These are phyloP conservation scores for Agonopterix arenella DNA, from an alignment of 2,888 invertebrate genomes.

Conservation along the genomic window DNA sequence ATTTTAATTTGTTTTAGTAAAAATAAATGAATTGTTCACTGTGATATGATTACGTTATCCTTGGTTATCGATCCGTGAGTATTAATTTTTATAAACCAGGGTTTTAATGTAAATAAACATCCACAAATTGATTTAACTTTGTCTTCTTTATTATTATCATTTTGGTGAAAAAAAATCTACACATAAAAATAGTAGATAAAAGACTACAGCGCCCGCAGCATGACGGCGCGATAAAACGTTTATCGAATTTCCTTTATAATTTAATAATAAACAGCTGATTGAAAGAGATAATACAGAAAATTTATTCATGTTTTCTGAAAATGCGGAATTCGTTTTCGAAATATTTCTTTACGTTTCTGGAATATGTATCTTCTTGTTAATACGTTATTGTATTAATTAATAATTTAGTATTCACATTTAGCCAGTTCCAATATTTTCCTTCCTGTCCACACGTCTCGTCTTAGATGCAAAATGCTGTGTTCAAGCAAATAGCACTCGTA, in stretches of 20 bases:
- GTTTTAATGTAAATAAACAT: conserved; percentile 52
- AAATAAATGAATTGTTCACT: conserved; percentile 52
- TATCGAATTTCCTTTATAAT: too few relatives aligned
- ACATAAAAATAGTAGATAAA: too few relatives aligned
- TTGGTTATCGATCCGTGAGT: conserved; percentile 25
- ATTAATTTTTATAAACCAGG: conserved; percentile 35
- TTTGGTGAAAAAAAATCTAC: not conserved
- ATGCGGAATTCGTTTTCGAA: not conserved
- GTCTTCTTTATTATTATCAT: conserved; percentile 18
- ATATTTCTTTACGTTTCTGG: not conserved
- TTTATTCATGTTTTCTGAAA: too few relatives aligned
- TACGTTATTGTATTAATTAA: not conserved
- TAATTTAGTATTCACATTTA: conserved; percentile 1
- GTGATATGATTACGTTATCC: conserved; percentile 62
- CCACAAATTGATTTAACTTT: conserved; percentile 37
- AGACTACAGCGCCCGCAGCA: too few relatives aligned
- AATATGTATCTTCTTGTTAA: too few relatives aligned
- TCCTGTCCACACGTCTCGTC: conserved; percentile 42
- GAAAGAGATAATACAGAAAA: too few relatives aligned
- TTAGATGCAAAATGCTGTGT: conserved; percentile 34
- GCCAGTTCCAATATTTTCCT: conserved; percentile 43
- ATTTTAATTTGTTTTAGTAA: conserved; percentile 12
- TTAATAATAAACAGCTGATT: too few relatives aligned
- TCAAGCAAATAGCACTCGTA: conserved; percentile 47
- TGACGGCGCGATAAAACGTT: too few relatives aligned